Evolutionary conservation across 2,113 vertebrate species (phyloP), one percentile per base, ranked within the genome.

Genomic region (Pterocles burchelli): DNA sequence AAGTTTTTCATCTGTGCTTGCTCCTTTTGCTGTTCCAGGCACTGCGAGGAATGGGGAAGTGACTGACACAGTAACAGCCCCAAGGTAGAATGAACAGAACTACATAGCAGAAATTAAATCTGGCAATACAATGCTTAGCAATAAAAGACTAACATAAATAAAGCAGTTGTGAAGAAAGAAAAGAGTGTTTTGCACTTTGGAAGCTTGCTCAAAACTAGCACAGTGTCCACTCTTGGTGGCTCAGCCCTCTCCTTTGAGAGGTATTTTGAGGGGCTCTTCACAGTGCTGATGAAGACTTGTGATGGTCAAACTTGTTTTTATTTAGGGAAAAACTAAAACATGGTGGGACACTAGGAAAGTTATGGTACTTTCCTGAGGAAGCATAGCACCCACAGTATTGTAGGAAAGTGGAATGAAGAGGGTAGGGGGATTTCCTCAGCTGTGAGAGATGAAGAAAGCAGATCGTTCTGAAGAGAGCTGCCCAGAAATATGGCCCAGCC

Each of bases 351-450:
- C 17, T 33, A 46, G 41, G 25, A 25, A 83, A 83, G 29, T 65
- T 58, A 45, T 13, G 59, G 48, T 61, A 65, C 48, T 74, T 86
- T 72, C 21, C 48, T 75, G 46, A 3, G 5, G 43, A 43, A 71
- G 13, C 7, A 9, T 46, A 76, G 81, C 33, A 67, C 9, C 11
- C 36, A 61, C 0, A 0, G 4, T 79, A 57, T 29, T 71, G 25
- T 51, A 45, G 10, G 11, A 91, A 96, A 31, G 51, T 2, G 2
- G 58, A 90, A 94, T 49, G 22, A 71, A 46, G 4, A 36, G 2
- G 21, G 14, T 15, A 58, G 13, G 36, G 83, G 85, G 10, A 58
- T 93, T 95, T 93, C 48, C 48, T 91, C 36, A 74, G 11, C 71
- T 66, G 14, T 63, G 22, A 92, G 46, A 73, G 45, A 33, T 38